Evolutionary conservation across 2,888 invertebrate species (phyloP).

Genomic region (Emmelina monodactyla): DNA sequence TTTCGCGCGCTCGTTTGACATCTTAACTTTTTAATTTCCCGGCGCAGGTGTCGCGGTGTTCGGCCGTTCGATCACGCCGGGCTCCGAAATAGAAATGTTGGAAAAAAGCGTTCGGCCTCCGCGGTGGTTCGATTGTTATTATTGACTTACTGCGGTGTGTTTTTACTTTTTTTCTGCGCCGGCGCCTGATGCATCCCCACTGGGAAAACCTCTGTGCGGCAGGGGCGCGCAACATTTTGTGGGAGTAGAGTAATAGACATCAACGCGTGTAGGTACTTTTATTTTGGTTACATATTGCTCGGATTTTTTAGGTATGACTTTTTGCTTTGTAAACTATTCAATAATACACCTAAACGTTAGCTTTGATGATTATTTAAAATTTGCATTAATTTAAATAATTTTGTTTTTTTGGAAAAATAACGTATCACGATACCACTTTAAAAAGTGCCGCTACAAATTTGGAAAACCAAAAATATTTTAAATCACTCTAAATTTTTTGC

Average conservation of each 20-base stretch:
- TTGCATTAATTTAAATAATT: too few species aligned
- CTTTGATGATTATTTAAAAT: too few species aligned
- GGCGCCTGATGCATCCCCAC: constrained; percentile 50
- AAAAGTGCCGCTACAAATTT: too few species aligned
- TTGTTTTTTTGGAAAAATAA: too few species aligned
- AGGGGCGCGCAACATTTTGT: constrained; percentile 34
- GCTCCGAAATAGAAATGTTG: constrained; percentile 50
- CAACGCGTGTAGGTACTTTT: neutral
- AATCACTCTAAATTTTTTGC: too few species aligned
- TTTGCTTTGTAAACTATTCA: too few species aligned
- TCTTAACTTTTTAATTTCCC: constrained; percentile 5
- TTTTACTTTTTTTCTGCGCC: constrained; percentile 57
- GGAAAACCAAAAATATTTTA: too few species aligned
- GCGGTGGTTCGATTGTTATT: constrained; percentile 29
- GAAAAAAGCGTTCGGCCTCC: constrained; percentile 40
- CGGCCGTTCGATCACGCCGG: constrained; percentile 18
- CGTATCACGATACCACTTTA: too few species aligned
- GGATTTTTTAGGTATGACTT: too few species aligned
- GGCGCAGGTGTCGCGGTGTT: neutral
- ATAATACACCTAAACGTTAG: too few species aligned
- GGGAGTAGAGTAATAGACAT: neutral
- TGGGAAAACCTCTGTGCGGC: constrained; percentile 35
- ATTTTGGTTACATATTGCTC: too few species aligned
- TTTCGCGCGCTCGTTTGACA: constrained; percentile 6
- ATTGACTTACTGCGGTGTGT: constrained; percentile 47